A percentile compares a stretch with the other conserved stretches of the same genome.
These are phyloP conservation scores for Pterocles orientalis DNA, from an alignment of 2,113 vertebrate species.

Conservation along the genomic window DNA sequence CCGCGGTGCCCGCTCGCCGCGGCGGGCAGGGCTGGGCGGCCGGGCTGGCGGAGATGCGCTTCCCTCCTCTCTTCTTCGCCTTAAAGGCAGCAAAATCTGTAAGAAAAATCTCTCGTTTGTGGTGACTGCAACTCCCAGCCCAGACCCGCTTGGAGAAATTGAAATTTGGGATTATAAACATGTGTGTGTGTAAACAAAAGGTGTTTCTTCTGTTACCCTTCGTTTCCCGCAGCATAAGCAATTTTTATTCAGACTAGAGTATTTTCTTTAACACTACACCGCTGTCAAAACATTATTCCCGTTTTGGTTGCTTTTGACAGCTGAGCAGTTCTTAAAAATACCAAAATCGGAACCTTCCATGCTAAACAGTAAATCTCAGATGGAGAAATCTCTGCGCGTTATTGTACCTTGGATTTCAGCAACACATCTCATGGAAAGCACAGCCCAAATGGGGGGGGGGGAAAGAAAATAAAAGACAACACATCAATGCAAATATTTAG, in stretches of 20 bases:
- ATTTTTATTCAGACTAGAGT: constrained; percentile 82
- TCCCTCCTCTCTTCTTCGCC: constrained; percentile 38
- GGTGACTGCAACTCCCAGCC: constrained; percentile 60
- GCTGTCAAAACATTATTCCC: constrained; percentile 85
- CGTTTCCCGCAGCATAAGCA: constrained; percentile 80
- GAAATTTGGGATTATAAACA: constrained; percentile 76
- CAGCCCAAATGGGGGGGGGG: not conserved
- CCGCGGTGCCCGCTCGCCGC: constrained; percentile 11
- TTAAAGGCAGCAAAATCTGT: constrained; percentile 29
- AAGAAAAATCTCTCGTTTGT: constrained; percentile 74
- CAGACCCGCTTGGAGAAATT: constrained; percentile 70
- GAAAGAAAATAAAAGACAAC: constrained; percentile 12
- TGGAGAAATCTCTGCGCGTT: constrained; percentile 65
- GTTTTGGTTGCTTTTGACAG: constrained; percentile 84
- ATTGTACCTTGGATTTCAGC: constrained; percentile 54
- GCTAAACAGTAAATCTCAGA: constrained; percentile 79
- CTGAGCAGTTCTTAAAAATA: constrained; percentile 85
- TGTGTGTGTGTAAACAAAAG: constrained; percentile 80
- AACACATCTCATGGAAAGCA: constrained; percentile 5
- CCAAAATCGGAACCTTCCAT: constrained; percentile 81
- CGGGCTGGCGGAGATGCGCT: not conserved
- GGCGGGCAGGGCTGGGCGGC: not conserved
- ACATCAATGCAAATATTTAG: constrained; percentile 11
- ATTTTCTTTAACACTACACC: constrained; percentile 82
- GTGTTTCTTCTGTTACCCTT: constrained; percentile 81